Percentiles rank a stretch among this genome's conserved stretches.
These are phyloP conservation scores for Smithornis capensis DNA, from an alignment of 2,113 vertebrate genomes.

Conservation along the genomic window DNA sequence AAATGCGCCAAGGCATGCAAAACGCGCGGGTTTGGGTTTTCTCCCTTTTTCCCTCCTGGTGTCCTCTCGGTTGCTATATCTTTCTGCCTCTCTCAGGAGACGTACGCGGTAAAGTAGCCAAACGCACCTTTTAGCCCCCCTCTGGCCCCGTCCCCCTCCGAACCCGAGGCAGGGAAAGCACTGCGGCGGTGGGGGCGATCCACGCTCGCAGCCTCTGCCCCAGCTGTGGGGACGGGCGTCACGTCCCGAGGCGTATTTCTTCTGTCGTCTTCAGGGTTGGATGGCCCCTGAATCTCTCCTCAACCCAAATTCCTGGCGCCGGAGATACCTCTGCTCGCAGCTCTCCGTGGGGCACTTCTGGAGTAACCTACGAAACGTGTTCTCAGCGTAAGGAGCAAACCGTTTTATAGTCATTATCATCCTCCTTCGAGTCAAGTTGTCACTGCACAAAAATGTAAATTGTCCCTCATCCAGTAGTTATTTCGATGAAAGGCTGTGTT, in stretches of 20 bases:
- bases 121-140: no score
- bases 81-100: background rate
- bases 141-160: no score
- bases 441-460: background rate
- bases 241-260: background rate
- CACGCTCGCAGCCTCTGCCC: background rate
- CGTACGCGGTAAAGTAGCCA: background rate
- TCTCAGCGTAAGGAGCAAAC: background rate
- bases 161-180: background rate
- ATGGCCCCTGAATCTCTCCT: background rate
- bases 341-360: background rate
- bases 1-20: background rate
- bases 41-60: no score
- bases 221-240: no score
- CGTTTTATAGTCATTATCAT: background rate
- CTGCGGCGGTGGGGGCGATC: background rate
- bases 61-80: background rate
- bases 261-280: background rate
- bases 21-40: accelerated
- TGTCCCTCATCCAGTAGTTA: background rate
- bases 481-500: background rate
- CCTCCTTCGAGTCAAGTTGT: background rate
- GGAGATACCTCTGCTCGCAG: background rate
- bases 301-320: accelerated
- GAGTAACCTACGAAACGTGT: background rate